Base-by-base conservation (phyloP, 1,140 invertebrate species). In the Brachionus angularis region DNA sequence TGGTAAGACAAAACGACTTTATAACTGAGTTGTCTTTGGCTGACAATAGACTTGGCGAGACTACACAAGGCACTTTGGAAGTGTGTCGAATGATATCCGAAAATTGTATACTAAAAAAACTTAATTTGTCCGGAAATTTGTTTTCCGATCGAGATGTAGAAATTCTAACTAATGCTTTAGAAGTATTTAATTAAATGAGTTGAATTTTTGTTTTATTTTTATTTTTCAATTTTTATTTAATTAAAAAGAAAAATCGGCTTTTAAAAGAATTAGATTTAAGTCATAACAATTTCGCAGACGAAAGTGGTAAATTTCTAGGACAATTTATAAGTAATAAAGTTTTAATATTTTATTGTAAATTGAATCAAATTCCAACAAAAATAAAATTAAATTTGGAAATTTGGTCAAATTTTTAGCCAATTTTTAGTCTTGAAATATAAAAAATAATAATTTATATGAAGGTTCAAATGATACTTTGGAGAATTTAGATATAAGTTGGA, bases 381-480 rank as follows among this genome's bases (percentile, higher is more conserved):
- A 21, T 14, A 18, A 21, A 1, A 1, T 25, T 3, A 1, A 4
- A 3, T 3, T 18, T 14, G 49, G 10, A n/a, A n/a, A n/a, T n/a
- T n/a, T n/a, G n/a, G n/a, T n/a, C n/a, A n/a, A n/a, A n/a, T n/a
- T n/a, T n/a, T n/a, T n/a, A n/a, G n/a, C n/a, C n/a, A n/a, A n/a
- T n/a, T n/a, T n/a, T n/a, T n/a, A n/a, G n/a, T n/a, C n/a, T 25
- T 46, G 2, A 34, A 21, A n/a, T 61, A 14, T 36, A 10, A 33
- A 14, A 36, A 14, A n/a, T n/a, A n/a, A n/a, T n/a, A n/a, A n/a
- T n/a, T n/a, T n/a, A 34, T 62, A 62, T 21, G 12, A 25, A 80
- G 79, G 76, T 74, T 74, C 75, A n/a, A 81, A 81, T 72, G 80
- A 81, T 46, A 77, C 76, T 16, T 67, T 81, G 5, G 79, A 81